Base-by-base conservation (phyloP, 2,113 vertebrate species). In the Engystomops pustulosus region DNA sequence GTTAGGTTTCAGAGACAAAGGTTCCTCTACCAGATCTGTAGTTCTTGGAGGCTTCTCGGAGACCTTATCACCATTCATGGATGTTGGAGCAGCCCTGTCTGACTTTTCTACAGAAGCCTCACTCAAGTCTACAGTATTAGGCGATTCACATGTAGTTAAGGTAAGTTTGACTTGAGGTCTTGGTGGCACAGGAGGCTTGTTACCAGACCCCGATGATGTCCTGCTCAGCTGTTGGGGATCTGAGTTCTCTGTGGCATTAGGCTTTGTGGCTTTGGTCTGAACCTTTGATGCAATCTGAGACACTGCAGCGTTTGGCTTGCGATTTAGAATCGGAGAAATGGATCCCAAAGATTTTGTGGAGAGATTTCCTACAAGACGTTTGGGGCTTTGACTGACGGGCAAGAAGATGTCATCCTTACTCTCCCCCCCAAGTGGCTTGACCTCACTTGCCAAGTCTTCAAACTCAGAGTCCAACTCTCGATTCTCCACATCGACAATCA, bases 401-500 rank as follows among this genome's bases (percentile, higher is more conserved):
- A 94, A 94, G 32, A 94, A 89, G 68, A 88, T 87, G 71, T 99
- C 98, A 3, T 99, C 97, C 90, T 91, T 98, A 79, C 88, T 47
- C 1, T 98, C 96, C 82, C 83, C 89, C 5, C n/a, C n/a, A n/a
- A n/a, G n/a, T n/a, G 87, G 60, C 88, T 90, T 94, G 32, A 94
- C 80, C 20, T 97, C 97, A 81, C 94, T 91, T 4, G 95, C 92
- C 86, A 98, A 89, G 80, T 99, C 98, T 86, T 99, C 98, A 90
- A 97, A 99, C 86, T 99, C 97, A 36, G 95, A 96, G 92, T 99
- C 97, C 88, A 97, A 89, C 82, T 99, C 97, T 94, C 92, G 96
- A 72, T 81, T 91, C 65, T 99, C 97, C 0, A 88, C 36, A 69
- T 96, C 92, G 53, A 89, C 90, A 83, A 94, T 89, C 83, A 97